Evolutionary conservation across 2,888 invertebrate species (phyloP).

Genomic region (Augiades crinisus): DNA sequence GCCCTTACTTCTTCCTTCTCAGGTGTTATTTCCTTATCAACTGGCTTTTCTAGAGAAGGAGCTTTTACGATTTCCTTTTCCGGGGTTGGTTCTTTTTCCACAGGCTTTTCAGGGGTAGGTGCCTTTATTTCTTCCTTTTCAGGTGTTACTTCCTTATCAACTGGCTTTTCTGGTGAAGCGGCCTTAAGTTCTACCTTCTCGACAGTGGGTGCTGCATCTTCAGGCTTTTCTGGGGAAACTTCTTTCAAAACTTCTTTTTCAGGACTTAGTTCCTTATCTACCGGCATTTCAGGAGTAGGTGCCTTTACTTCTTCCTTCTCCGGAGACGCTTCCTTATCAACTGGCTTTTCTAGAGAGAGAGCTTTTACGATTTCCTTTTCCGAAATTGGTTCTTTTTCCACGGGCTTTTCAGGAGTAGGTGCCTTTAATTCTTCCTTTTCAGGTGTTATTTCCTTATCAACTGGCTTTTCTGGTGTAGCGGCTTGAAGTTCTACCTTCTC

Average conservation of each 20-base stretch:
- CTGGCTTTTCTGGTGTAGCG: background rate
- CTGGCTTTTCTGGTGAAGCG: no score
- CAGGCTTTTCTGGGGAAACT: no score
- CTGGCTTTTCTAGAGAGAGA: background rate
- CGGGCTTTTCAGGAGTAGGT: background rate
- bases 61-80: background rate
- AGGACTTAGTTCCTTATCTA: no score
- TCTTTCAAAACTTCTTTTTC: no score
- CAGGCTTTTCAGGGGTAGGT: no score
- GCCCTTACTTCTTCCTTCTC: constrained; percentile 11
- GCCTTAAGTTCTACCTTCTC: no score
- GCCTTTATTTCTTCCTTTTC: no score
- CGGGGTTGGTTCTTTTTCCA: background rate
- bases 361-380: background rate
- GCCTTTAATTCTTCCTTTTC: background rate
- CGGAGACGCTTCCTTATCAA: background rate
- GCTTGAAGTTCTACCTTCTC: background rate
- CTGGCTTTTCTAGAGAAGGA: background rate
- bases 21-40: background rate
- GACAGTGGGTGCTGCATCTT: no score
- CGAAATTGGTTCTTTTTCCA: background rate
- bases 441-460: background rate
- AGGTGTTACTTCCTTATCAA: no score
- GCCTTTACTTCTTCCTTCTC: constrained; percentile 11
- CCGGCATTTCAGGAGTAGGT: no score